Conservation (phyloP, 2,888 invertebrate genomes). For the Leucophenga maculata region DNA sequence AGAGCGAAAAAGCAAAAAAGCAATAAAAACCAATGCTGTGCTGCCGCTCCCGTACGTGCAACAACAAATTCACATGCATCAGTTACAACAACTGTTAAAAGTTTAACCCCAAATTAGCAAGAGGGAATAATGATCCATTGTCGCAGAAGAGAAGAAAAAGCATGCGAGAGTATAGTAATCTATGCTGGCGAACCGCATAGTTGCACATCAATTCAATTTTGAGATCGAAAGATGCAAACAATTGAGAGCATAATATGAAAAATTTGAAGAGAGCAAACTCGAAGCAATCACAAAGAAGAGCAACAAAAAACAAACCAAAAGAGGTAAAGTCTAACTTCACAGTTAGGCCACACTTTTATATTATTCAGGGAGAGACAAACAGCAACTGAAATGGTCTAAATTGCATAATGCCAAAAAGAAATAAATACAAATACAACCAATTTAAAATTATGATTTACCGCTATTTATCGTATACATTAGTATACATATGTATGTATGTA, state of each 20-base stretch:
- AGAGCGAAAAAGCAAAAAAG: not conserved
- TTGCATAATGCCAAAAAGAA: too few species aligned
- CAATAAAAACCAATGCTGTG: not conserved
- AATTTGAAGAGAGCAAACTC: not conserved
- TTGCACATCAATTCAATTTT: too few species aligned
- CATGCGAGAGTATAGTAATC: not conserved
- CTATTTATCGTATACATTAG: too few species aligned
- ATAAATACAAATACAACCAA: too few species aligned
- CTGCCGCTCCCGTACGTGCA: not conserved
- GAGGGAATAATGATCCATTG: constrained; percentile 23
- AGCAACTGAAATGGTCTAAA: too few species aligned
- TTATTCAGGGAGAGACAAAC: too few species aligned
- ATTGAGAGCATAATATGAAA: too few species aligned
- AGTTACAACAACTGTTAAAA: constrained; percentile 39
- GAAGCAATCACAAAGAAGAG: not conserved
- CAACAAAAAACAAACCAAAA: not conserved
- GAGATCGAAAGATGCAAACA: too few species aligned
- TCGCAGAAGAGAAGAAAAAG: not conserved
- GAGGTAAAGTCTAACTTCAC: too few species aligned
- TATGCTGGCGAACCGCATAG: constrained; percentile 13
- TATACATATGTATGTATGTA: too few species aligned
- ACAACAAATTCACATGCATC: constrained; percentile 22
- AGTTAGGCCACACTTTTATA: too few species aligned
- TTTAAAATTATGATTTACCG: too few species aligned
- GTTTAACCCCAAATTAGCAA: constrained; percentile 44